A percentile compares a stretch with the other conserved stretches of the same genome.
Conservation (phyloP, 2,797 vertebrate genomes). For the Cephalopachus bancanus region DNA sequence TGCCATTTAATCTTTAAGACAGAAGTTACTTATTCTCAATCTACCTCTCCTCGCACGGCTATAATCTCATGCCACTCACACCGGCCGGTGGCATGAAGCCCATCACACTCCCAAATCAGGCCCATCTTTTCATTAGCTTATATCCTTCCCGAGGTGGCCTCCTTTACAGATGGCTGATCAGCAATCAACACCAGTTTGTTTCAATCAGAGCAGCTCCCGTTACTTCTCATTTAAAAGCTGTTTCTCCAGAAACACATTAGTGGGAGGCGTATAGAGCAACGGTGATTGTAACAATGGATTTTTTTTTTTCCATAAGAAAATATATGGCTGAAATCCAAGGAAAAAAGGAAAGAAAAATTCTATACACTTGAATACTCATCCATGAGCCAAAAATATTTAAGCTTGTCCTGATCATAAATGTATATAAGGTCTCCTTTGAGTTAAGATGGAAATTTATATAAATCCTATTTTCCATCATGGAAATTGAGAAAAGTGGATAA, state of each 20-base stretch:
- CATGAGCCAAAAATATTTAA: neutral
- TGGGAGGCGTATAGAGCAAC: slow-evolving; percentile 81
- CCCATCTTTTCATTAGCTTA: slow-evolving; percentile 95
- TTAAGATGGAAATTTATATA: neutral
- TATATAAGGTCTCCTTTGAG: neutral
- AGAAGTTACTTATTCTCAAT: slow-evolving; percentile 90
- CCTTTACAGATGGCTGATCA: slow-evolving; percentile 96
- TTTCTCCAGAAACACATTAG: slow-evolving; percentile 87
- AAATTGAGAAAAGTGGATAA: neutral
- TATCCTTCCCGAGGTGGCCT: slow-evolving; percentile 93
- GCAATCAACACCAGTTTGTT: slow-evolving; percentile 96
- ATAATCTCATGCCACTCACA: slow-evolving; percentile 87
- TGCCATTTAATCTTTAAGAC: slow-evolving; percentile 90
- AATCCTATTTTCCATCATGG: neutral
- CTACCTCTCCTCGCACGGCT: slow-evolving; percentile 85
- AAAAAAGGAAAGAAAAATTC: neutral
- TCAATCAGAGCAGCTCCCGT: slow-evolving; percentile 92
- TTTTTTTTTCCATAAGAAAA: slow-evolving; percentile 77
- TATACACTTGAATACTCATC: neutral
- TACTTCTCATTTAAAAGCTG: slow-evolving; percentile 90
- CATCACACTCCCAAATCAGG: slow-evolving; percentile 92
- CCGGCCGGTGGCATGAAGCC: slow-evolving; percentile 87
- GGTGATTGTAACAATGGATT: slow-evolving; percentile 77
- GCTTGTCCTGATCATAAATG: neutral
- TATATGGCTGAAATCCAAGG: slow-evolving; percentile 30